Base-by-base conservation (phyloP, 2,113 vertebrate genomes). In the Brienomyrus brachyistius region DNA sequence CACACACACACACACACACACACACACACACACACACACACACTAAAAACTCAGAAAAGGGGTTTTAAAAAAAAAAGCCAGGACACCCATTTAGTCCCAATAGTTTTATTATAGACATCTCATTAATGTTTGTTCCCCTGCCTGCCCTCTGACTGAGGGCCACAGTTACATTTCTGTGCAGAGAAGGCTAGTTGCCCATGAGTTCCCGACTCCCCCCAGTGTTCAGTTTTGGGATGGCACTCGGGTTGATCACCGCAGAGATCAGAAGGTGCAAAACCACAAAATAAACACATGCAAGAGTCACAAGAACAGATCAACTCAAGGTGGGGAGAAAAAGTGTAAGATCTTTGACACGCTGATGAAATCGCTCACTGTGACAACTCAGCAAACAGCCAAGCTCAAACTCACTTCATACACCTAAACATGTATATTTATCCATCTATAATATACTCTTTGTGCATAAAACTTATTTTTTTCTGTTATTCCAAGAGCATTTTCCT, bases 191-290 rank as follows among this genome's bases (percentile, higher is more conserved):
- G 82, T 84, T 84, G 74, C 74, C 74, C 10, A 48, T n/a, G 82
- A 84, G 82, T 21, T n/a, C 40, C 45, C 82, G 45, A 48, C 82
- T 84, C 82, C 82, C 45, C 82, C 82, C 82, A 48, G 40, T 84
- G 82, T 84, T 48, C 21, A n/a, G 82, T 48, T 84, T 48, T 84
- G 82, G 43, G 45, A 84, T 84, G 45, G 82, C 50, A 54, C 50
- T 86, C 85, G 74, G 74, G 74, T 19, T 19, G 50, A 54, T 54
- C 85, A 19, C 50, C n/a, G n/a, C 83, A 86, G 85, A 86, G 50
- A 52, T 52, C 85, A 54, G 50, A 51, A 86, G 50, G 85, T 86
- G 85, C 85, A 86, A 86, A 86, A 86, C 85, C 85, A 51, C 47
- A 51, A 54, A 86, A 86, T 17, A 52, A 52, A 52, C 47, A 51